Percentiles rank a stretch among this genome's conserved stretches.
phyloP scores from a whole-genome alignment of 2,888 invertebrate species.

The Luffia ferchaultella region DNA sequence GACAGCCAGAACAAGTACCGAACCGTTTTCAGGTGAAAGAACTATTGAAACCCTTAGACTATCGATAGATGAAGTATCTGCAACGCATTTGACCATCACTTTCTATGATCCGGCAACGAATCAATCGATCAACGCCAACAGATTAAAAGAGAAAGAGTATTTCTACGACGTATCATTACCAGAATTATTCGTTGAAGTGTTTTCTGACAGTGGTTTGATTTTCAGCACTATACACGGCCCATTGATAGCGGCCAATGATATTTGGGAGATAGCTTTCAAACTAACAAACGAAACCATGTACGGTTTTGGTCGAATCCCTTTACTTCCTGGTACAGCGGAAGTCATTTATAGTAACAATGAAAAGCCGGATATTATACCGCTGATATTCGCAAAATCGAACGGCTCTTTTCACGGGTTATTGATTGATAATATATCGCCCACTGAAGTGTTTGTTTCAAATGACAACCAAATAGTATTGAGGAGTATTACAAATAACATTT shows the following conservation, averaged over 20 bases:
- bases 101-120: conserved; percentile 32
- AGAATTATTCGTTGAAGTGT: conserved; percentile 34
- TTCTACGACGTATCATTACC: conserved; percentile 30
- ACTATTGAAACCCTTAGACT: conserved; percentile 30
- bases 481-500: conserved; percentile 51
- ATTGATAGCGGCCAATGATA: conserved; percentile 63
- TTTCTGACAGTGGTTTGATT: conserved; percentile 33
- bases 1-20: conserved; percentile 32
- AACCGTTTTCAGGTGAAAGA: conserved; percentile 32
- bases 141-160: conserved; percentile 30
- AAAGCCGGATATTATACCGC: conserved; percentile 50
- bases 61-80: conserved; percentile 40
- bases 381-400: conserved; percentile 58
- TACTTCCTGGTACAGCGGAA: conserved; percentile 34
- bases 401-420: conserved; percentile 64
- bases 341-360: conserved; percentile 50
- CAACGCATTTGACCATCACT: conserved; percentile 37
- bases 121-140: conserved; percentile 14
- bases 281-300: conserved; percentile 60
- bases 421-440: conserved; percentile 57
- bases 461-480: conserved; percentile 62
- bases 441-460: conserved; percentile 57
- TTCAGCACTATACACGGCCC: conserved; percentile 66
- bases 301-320: conserved; percentile 61
- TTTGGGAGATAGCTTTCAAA: conserved; percentile 68